Percentiles rank a stretch among this genome's conserved stretches.
These are phyloP conservation scores for Rhizomys pruinosus DNA, from an alignment of 2,113 vertebrate genomes.

Conservation along the genomic window DNA sequence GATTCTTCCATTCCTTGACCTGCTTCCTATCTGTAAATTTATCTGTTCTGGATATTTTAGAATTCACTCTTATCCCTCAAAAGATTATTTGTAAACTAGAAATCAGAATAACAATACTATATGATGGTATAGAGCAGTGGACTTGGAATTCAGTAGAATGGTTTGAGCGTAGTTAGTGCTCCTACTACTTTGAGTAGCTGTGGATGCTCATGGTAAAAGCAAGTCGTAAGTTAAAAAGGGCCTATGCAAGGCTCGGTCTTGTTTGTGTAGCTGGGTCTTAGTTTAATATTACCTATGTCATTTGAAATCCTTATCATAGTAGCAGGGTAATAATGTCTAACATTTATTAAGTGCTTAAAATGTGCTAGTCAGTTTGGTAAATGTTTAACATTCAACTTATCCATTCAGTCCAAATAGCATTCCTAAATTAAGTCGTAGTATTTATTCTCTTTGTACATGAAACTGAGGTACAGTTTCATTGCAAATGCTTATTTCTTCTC, in stretches of 20 bases:
- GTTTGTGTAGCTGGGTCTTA: background rate
- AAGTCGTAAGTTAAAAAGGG: background rate
- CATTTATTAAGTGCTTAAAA: conserved; percentile 20
- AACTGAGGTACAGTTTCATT: conserved; percentile 41
- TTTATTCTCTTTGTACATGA: conserved; percentile 39
- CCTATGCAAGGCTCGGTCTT: background rate
- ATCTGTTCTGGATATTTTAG: conserved; percentile 13
- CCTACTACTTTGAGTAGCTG: background rate
- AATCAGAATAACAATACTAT: background rate
- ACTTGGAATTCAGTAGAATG: background rate
- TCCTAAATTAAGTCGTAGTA: background rate
- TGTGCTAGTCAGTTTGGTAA: background rate
- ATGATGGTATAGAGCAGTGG: background rate
- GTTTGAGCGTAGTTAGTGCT: background rate
- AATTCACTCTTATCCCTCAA: background rate
- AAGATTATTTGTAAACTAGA: conserved; percentile 27
- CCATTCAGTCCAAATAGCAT: conserved; percentile 49
- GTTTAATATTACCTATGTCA: background rate
- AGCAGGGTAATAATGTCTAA: background rate
- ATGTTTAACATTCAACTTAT: conserved; percentile 20
- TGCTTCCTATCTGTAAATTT: conserved; percentile 32
- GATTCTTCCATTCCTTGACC: background rate
- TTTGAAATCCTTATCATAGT: conserved; percentile 26
- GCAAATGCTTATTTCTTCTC: conserved; percentile 17
- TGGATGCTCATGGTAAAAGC: background rate